These are phyloP conservation scores for Agrochola circellaris DNA, from an alignment of 2,888 invertebrate species.

Conservation along the genomic window DNA sequence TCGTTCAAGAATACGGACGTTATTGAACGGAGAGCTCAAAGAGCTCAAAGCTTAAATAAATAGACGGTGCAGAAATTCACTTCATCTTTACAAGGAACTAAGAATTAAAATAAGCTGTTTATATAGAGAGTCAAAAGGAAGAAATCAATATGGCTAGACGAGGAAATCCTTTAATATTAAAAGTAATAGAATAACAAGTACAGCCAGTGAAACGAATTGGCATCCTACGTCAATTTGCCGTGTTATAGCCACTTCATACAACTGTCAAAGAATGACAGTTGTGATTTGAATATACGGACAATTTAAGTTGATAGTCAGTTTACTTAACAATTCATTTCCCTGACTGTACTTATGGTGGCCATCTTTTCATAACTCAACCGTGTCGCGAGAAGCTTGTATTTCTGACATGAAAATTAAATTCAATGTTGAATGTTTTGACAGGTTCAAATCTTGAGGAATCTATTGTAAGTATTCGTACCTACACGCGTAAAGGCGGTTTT, in stretches of 20 bases:
- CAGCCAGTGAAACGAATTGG: not conserved
- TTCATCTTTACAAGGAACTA: not conserved
- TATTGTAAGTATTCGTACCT: too few species aligned
- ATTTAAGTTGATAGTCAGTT: not conserved
- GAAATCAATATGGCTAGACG: conserved; percentile 34
- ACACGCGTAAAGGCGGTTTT: too few species aligned
- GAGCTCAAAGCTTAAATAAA: conserved; percentile 5
- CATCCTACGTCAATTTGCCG: not conserved
- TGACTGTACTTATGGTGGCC: too few species aligned
- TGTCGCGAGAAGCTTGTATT: not conserved
- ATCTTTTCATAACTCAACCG: not conserved
- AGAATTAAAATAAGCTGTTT: conserved; percentile 7
- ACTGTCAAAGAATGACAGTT: not conserved
- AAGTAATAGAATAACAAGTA: not conserved
- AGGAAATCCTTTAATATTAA: conserved; percentile 13
- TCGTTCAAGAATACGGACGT: not conserved
- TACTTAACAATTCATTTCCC: not conserved
- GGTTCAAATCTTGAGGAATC: not conserved
- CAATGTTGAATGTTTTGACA: not conserved
- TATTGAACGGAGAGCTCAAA: not conserved
- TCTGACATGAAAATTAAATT: not conserved
- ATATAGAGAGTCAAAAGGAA: not conserved
- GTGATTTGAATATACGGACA: not conserved
- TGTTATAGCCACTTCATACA: not conserved
- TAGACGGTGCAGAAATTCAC: not conserved